Evolutionary conservation across 2,888 invertebrate genomes (phyloP).

Genomic region (Caenorhabditis sulstoni): DNA sequence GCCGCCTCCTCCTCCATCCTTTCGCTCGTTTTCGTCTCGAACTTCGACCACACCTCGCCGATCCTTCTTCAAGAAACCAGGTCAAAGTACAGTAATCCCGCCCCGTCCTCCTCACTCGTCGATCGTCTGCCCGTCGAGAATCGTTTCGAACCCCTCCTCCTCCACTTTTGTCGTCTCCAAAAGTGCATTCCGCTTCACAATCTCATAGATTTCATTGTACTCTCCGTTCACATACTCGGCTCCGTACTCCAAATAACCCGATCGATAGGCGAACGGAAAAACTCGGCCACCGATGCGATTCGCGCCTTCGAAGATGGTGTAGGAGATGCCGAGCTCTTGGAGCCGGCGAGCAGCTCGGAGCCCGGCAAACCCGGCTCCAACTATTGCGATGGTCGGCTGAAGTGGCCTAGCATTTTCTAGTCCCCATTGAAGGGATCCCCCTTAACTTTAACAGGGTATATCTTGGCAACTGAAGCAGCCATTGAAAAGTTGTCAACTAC

Average conservation of each 20-base stretch:
- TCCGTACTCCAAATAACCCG: conserved; percentile 74
- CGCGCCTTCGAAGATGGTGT: conserved; percentile 69
- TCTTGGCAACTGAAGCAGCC: too few relatives aligned
- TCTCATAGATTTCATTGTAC: conserved; percentile 72
- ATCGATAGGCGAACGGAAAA: conserved; percentile 67
- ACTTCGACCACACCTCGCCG: conserved; percentile 16
- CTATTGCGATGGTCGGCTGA: conserved; percentile 20
- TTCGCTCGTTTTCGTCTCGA: conserved; percentile 4
- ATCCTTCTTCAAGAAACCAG: conserved; percentile 18
- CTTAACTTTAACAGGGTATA: too few relatives aligned
- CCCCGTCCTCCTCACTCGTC: conserved; percentile 13
- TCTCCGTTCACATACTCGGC: conserved; percentile 77
- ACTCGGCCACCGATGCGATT: conserved; percentile 74
- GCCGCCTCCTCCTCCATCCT: conserved; percentile 22
- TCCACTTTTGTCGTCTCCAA: conserved; percentile 4
- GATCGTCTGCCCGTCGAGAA: conserved; percentile 55
- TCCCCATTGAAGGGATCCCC: too few relatives aligned
- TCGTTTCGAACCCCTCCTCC: conserved; percentile 15
- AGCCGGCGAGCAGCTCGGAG: conserved; percentile 56
- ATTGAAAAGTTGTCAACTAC: too few relatives aligned
- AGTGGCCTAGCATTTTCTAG: too few relatives aligned
- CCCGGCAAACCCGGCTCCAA: conserved; percentile 67
- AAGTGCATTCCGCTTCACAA: conserved; percentile 58
- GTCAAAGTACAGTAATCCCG: background rate
- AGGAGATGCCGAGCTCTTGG: conserved; percentile 45